A percentile compares a stretch with the other conserved stretches of the same genome.
Evolutionary conservation across 2,888 invertebrate species (phyloP).

Genomic region (Hydroisotoma schaefferi): DNA sequence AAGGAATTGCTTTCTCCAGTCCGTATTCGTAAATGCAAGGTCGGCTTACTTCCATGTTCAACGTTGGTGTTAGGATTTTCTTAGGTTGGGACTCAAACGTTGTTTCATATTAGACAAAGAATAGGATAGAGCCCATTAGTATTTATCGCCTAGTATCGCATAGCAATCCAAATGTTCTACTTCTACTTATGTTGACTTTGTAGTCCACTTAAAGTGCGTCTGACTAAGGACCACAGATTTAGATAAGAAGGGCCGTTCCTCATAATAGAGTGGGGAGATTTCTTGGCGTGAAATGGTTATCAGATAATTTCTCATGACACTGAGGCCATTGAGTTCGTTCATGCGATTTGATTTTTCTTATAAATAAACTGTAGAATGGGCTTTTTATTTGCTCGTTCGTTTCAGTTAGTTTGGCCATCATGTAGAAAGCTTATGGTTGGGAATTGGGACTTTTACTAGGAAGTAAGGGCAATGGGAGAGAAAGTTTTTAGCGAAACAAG

Average conservation of each 20-base stretch:
- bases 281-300: slow-evolving; percentile 26
- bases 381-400: background rate
- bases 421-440: background rate
- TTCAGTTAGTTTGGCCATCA: background rate
- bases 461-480: background rate
- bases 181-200: background rate
- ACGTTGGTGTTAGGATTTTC: too few relatives aligned
- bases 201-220: slow-evolving; percentile 3
- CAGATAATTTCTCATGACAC: slow-evolving; percentile 33
- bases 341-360: slow-evolving; percentile 7
- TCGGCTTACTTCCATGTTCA: too few relatives aligned
- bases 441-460: background rate
- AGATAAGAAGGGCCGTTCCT: too few relatives aligned
- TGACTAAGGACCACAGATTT: too few relatives aligned
- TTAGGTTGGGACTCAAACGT: too few relatives aligned
- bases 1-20: too few relatives aligned
- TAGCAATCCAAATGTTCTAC: background rate
- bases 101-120: too few relatives aligned
- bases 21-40: too few relatives aligned
- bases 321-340: background rate
- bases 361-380: background rate
- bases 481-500: background rate
- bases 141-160: too few relatives aligned
- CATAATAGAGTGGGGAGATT: slow-evolving; percentile 10
- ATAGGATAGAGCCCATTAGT: too few relatives aligned